A percentile compares a stretch with the other conserved stretches of the same genome.
Conservation (phyloP, 2,113 vertebrate species). For the Gila orcuttii region DNA sequence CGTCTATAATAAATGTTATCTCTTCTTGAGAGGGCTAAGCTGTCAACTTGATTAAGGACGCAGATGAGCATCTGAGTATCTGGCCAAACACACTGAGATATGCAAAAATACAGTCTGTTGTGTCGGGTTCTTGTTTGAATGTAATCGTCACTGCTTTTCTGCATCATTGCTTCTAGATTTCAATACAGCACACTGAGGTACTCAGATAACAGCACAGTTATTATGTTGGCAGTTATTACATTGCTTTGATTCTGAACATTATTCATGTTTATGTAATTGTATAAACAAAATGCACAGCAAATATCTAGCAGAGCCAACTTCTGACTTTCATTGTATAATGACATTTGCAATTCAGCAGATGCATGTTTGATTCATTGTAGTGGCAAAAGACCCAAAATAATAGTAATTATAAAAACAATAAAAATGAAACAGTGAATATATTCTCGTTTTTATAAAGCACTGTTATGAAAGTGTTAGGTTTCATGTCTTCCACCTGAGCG, state of each 20-base stretch:
- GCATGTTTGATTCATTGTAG: background rate
- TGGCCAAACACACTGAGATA: conserved; percentile 81
- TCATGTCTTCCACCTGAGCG: conserved; percentile 46
- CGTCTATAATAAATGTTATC: conserved; percentile 83
- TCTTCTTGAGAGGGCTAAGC: conserved; percentile 75
- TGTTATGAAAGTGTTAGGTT: background rate
- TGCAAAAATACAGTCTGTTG: conserved; percentile 77
- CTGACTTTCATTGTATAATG: background rate
- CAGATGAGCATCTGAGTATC: conserved; percentile 81
- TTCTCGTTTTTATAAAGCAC: background rate
- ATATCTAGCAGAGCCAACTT: background rate
- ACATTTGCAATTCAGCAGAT: background rate
- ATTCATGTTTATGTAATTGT: background rate
- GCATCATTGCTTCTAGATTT: conserved; percentile 14
- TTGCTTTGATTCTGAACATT: background rate
- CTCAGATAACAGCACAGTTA: background rate
- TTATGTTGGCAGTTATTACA: background rate
- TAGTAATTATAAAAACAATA: background rate
- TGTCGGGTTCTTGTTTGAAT: conserved; percentile 48
- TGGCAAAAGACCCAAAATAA: background rate
- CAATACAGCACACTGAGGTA: background rate
- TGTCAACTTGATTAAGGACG: conserved; percentile 85
- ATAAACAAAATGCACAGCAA: background rate
- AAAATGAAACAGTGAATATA: background rate
- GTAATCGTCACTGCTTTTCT: conserved; percentile 22